Percentiles rank a stretch among this genome's conserved stretches.
Evolutionary conservation across 2,113 vertebrate genomes (phyloP).

Genomic region (Symphodus melops): DNA sequence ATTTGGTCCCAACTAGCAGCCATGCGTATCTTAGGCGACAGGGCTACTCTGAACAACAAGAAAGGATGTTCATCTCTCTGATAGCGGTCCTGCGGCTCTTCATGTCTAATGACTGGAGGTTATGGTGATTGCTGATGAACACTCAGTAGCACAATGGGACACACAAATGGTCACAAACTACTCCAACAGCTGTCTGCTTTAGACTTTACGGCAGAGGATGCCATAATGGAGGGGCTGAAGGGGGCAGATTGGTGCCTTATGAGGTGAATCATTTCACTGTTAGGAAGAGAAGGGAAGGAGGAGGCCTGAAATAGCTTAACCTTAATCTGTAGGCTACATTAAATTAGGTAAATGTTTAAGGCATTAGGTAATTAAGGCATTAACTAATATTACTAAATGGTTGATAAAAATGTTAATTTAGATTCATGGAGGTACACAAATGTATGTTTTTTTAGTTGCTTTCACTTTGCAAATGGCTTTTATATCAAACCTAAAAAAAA

Average conservation of each 20-base stretch:
- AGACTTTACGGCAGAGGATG: conserved; percentile 42
- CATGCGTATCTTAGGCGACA: background rate
- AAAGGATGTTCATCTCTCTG: conserved; percentile 22
- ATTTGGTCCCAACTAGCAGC: conserved; percentile 14
- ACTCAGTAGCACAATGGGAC: conserved; percentile 43
- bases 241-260: conserved; percentile 30
- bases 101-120: conserved; percentile 47
- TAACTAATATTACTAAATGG: too few relatives aligned
- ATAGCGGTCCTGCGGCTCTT: conserved; percentile 33
- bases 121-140: conserved; percentile 63
- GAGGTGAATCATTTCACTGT: conserved; percentile 46
- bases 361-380: too few relatives aligned
- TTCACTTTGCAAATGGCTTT: too few relatives aligned
- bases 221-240: conserved; percentile 21
- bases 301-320: too few relatives aligned
- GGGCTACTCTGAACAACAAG: conserved; percentile 1
- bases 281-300: conserved; percentile 28
- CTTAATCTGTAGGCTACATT: conserved; percentile 3
- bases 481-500: too few relatives aligned
- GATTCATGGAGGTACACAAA: too few relatives aligned
- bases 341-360: too few relatives aligned
- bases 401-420: too few relatives aligned
- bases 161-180: conserved; percentile 50
- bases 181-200: conserved; percentile 61
- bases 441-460: too few relatives aligned